Conservation (phyloP, 1,140 invertebrate genomes). For the Neodiprion fabricii region DNA sequence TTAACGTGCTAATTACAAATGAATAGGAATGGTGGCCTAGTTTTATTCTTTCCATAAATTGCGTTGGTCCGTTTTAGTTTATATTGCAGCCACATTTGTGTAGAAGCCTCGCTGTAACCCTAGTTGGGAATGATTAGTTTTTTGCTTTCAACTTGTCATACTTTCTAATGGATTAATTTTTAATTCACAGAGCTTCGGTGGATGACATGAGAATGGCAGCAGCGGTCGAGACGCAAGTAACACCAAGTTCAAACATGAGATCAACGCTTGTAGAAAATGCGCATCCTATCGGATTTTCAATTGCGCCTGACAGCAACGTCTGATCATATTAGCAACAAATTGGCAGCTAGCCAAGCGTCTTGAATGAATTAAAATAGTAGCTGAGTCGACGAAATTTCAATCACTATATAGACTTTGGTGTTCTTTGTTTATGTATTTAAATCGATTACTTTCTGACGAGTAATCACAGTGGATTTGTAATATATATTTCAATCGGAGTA, state of each 20-base stretch:
- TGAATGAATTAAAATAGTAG: neutral
- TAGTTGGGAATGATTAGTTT: no score
- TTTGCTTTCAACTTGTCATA: no score
- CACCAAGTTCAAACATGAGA: conserved; percentile 58
- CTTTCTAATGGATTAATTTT: no score
- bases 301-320: conserved; percentile 71
- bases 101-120: no score
- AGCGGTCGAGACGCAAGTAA: conserved; percentile 46
- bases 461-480: neutral
- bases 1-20: no score
- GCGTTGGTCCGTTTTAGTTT: no score
- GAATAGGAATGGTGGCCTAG: no score
- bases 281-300: conserved; percentile 76
- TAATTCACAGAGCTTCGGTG: conserved; percentile 69
- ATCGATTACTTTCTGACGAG: neutral
- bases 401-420: neutral
- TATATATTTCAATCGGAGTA: neutral
- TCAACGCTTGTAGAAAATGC: conserved; percentile 79
- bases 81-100: no score
- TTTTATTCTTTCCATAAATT: no score
- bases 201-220: conserved; percentile 79
- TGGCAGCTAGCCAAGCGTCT: neutral
- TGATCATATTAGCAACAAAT: conserved; percentile 49
- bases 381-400: neutral
- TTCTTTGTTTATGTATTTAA: neutral